Conservation (phyloP, 2,888 invertebrate species). For the Atherix ibis region DNA sequence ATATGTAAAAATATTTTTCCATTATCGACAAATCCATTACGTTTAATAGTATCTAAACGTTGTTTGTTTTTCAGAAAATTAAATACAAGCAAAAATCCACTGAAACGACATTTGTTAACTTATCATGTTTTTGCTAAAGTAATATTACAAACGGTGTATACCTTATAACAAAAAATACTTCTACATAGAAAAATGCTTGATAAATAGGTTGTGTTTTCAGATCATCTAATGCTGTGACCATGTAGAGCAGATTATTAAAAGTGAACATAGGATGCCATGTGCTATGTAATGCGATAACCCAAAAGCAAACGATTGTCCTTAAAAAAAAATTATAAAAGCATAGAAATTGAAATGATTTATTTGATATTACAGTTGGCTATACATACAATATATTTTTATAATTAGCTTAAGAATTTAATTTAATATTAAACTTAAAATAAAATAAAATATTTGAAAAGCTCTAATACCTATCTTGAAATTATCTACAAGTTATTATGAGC, state of each 20-base stretch:
- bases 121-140: neutral
- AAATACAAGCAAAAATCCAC: constrained; percentile 5
- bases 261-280: constrained; percentile 7
- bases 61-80: constrained; percentile 6
- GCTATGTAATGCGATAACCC: constrained; percentile 6
- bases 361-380: no score
- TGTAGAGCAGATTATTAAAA: constrained; percentile 4
- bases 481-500: no score
- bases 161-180: constrained; percentile 7
- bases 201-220: constrained; percentile 3
- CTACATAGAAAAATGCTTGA: constrained; percentile 7
- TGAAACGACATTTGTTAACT: neutral
- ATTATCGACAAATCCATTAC: constrained; percentile 4
- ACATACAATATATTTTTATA: no score
- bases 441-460: neutral
- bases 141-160: neutral
- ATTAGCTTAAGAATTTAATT: no score
- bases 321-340: no score
- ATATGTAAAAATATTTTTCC: constrained; percentile 4
- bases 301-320: constrained; percentile 6
- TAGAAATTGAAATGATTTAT: no score
- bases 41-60: constrained; percentile 2
- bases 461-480: no score
- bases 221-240: constrained; percentile 1
- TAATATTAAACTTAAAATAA: neutral